Base-by-base conservation (phyloP, 2,113 vertebrate species). In the Oreochromis aureus region DNA sequence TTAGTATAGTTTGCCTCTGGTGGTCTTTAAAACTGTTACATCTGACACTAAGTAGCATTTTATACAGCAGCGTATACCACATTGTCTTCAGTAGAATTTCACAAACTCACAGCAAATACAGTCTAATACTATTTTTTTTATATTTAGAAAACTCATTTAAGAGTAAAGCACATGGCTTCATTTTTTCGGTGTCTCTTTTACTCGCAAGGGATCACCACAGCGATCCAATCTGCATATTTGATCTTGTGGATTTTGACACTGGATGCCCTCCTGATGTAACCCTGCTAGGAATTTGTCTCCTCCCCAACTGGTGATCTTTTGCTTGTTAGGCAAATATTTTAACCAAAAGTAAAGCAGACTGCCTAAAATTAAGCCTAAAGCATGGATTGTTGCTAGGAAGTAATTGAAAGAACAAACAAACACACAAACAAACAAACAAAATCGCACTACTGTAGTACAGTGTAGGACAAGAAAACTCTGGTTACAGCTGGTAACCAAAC, bases 31-130 rank as follows among this genome's bases (percentile, higher is more conserved):
- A 48, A 30, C 41, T 18, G 69, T 73, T 73, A 27, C 69, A 46
- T 48, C 69, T 0, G 3, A 48, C 39, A 73, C 41, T 2, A 18
- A 46, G 9, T 27, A 46, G 22, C 6, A 2, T 27, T 11, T 48
- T 76, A 48, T 18, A 30, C 24, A 48, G 15, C 39, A 71, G n/a
- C 3, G 1, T 0, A 24, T 73, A 18, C 39, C 39, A 27, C 69
- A 27, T 18, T 46, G 69, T 46, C 69, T 73, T 18, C 39, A 6
- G 41, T 48, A 76, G 9, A 48, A 48, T 48, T 27, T 76, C 69
- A 46, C 69, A 48, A 27, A 76, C 22, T 46, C 15, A 73, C 39
- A 71, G 12, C 12, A 71, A 41, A 24, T 71, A 10, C 1, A 24
- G n/a, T 73, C 13, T 10, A 46, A 44, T n/a, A 46, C 39, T 73